Percentiles rank a stretch among this genome's conserved stretches.
Conservation (phyloP, 2,888 invertebrate genomes). For the Leptura quadrifasciata region DNA sequence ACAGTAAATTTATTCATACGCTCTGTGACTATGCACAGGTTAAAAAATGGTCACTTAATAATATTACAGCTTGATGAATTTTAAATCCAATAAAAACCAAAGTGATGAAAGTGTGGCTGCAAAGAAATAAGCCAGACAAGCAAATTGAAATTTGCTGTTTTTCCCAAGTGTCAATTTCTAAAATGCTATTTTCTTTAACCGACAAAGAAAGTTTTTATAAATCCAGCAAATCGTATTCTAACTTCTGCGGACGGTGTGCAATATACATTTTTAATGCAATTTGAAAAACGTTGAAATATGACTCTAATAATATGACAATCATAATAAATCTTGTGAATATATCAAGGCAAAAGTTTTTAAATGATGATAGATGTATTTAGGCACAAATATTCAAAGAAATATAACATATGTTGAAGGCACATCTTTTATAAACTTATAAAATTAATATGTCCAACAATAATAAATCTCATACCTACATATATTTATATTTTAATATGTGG, state of each 20-base stretch:
- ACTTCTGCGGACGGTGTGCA: background rate
- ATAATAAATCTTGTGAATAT: constrained; percentile 54
- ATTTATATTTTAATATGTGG: too few species aligned
- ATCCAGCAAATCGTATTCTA: background rate
- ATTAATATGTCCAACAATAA: background rate
- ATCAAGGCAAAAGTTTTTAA: constrained; percentile 51
- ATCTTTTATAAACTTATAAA: background rate
- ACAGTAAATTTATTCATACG: too few species aligned
- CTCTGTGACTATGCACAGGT: too few species aligned
- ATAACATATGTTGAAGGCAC: background rate
- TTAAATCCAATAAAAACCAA: background rate
- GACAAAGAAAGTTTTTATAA: background rate
- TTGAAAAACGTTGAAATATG: constrained; percentile 51
- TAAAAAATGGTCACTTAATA: too few species aligned
- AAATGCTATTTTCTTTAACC: background rate
- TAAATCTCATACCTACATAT: background rate
- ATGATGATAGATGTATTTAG: constrained; percentile 53
- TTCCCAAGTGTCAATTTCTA: background rate
- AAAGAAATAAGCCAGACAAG: background rate
- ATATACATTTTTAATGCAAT: constrained; percentile 48
- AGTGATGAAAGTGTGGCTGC: background rate
- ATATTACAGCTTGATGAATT: too few species aligned
- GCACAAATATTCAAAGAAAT: background rate
- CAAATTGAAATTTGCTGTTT: background rate
- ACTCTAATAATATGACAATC: constrained; percentile 53